Conservation (phyloP, 2,797 vertebrate genomes). For the Glyptemys insculpta region DNA sequence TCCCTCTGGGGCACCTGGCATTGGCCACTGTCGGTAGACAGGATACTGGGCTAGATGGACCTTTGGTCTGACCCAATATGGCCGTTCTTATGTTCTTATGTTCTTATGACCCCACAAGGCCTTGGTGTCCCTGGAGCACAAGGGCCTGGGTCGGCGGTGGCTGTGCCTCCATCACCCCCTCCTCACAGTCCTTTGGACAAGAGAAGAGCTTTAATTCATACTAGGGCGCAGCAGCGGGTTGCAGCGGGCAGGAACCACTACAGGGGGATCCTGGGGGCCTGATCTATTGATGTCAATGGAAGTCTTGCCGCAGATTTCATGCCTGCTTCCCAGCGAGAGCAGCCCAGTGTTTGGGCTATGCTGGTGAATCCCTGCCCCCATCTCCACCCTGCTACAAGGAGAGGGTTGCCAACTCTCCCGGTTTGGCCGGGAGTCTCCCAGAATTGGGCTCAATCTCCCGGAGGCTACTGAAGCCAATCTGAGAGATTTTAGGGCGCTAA, state of each 20-base stretch:
- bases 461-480: no score
- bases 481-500: no score
- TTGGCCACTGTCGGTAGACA: no score
- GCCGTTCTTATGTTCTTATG: no score
- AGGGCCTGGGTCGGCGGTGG: neutral
- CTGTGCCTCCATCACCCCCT: neutral
- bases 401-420: no score
- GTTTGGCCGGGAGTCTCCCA: no score
- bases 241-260: neutral
- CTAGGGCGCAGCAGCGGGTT: neutral
- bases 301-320: neutral
- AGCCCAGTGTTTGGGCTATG: neutral
- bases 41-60: no score
- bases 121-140: neutral
- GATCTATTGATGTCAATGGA: neutral
- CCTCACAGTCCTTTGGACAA: neutral
- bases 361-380: conserved; percentile 12
- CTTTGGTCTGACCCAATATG: no score
- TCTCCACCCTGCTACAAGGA: conserved; percentile 46
- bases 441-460: no score
- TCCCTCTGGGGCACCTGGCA: no score
- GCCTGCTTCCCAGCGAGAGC: neutral
- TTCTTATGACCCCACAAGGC: no score
- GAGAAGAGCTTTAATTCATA: neutral
- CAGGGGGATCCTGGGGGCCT: neutral